Conservation (phyloP, 2,888 invertebrate species). For the Caenorhabditis sp. region DNA sequence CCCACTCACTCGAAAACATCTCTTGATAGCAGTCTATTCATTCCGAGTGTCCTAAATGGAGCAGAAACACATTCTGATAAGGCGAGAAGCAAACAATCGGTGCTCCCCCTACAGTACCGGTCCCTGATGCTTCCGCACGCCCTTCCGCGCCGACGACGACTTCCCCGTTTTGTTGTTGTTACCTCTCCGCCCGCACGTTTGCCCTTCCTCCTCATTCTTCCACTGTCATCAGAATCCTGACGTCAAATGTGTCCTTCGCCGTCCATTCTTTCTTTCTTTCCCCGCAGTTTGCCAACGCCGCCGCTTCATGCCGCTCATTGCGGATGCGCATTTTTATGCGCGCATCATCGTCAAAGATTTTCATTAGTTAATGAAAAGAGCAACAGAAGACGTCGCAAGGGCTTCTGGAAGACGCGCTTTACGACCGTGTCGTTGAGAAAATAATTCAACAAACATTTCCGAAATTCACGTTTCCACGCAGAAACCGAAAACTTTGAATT, state of each 20-base stretch:
- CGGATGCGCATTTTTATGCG: constrained; percentile 55
- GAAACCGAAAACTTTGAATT: too few relatives aligned
- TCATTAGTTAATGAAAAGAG: constrained; percentile 55
- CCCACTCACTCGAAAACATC: too few relatives aligned
- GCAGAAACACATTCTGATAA: too few relatives aligned
- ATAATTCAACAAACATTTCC: constrained; percentile 10
- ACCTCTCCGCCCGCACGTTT: neutral
- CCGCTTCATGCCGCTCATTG: constrained; percentile 38
- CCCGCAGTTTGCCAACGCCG: constrained; percentile 9
- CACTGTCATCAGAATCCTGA: constrained; percentile 44
- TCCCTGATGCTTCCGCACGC: too few relatives aligned
- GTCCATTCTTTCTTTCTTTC: constrained; percentile 6
- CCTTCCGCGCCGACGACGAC: neutral
- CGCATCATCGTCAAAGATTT: constrained; percentile 46
- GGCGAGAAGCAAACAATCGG: too few relatives aligned
- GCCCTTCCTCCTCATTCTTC: constrained; percentile 14
- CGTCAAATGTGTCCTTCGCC: constrained; percentile 38
- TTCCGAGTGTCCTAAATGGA: too few relatives aligned
- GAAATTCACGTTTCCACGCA: too few relatives aligned
- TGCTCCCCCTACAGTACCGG: too few relatives aligned
- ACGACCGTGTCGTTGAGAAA: constrained; percentile 10
- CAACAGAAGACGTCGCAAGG: constrained; percentile 24
- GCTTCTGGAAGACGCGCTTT: constrained; percentile 15
- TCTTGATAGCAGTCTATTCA: too few relatives aligned
- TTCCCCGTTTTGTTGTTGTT: constrained; percentile 12